Conservation (phyloP, 2,797 vertebrate genomes). For the Orientallactaga sibirica region DNA sequence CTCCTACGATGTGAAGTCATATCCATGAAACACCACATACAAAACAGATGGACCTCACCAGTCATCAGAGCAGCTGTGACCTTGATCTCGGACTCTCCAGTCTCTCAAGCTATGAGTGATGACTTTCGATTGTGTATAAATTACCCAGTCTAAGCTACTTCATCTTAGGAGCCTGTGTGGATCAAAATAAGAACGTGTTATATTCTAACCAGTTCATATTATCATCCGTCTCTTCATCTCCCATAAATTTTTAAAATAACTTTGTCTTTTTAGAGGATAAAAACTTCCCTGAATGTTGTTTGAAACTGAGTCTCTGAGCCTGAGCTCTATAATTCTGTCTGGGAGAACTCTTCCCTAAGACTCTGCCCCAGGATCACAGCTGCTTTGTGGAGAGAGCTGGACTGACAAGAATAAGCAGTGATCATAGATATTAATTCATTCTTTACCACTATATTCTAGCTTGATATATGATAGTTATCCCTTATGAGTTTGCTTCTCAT, state of each 20-base stretch:
- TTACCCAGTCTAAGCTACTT: not conserved
- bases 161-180: not conserved
- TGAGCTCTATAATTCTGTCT: not conserved
- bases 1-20: not conserved
- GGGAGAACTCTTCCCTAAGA: not conserved
- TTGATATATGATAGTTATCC: not conserved
- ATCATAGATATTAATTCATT: not conserved
- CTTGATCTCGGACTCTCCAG: not conserved
- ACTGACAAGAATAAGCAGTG: not conserved
- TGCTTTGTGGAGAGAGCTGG: not conserved
- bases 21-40: not conserved
- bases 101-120: not conserved
- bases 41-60: not conserved
- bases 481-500: not conserved
- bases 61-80: not conserved
- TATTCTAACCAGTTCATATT: conserved; percentile 46
- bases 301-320: not conserved
- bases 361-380: not conserved
- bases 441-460: not conserved
- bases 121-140: not conserved
- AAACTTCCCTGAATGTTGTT: not conserved
- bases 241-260: not conserved
- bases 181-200: not conserved
- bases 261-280: conserved; percentile 10
- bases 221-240: not conserved